Evolutionary conservation across 2,113 vertebrate genomes (phyloP).

Genomic region (Carassius auratus): DNA sequence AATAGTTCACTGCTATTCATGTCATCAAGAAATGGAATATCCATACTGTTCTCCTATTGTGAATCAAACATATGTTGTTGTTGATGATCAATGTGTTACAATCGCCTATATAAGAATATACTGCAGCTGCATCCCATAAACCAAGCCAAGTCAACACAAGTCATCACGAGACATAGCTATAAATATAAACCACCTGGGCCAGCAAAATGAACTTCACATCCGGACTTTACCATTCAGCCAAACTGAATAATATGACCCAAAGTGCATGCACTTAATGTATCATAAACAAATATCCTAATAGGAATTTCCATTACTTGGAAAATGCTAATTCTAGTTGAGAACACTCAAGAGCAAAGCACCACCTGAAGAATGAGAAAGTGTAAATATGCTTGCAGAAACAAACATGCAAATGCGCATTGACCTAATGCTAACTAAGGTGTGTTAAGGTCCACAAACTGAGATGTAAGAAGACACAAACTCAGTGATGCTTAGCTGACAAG

Average conservation of each 20-base stretch:
- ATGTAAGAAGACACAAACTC: conserved; percentile 13
- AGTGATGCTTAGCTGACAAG: conserved; percentile 51
- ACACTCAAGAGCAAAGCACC: not conserved
- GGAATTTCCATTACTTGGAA: not conserved
- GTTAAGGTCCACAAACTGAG: conserved; percentile 32
- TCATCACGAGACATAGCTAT: conserved; percentile 33
- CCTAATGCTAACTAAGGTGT: conserved; percentile 29
- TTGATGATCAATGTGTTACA: conserved; percentile 37
- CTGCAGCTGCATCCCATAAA: conserved; percentile 56
- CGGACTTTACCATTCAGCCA: conserved; percentile 42
- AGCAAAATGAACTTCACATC: conserved; percentile 40
- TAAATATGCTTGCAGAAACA: conserved; percentile 41
- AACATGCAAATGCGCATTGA: conserved; percentile 31
- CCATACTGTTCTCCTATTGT: not conserved
- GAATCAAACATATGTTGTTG: conserved; percentile 31
- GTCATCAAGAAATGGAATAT: not conserved
- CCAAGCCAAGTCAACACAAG: conserved; percentile 40
- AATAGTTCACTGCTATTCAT: not conserved
- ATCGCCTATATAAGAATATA: conserved; percentile 41
- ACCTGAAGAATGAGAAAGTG: not conserved
- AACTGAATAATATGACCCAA: conserved; percentile 32
- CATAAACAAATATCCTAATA: conserved; percentile 11
- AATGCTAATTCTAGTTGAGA: not conserved
- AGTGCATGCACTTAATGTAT: not conserved
- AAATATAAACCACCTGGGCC: conserved; percentile 53